phyloP scores from a whole-genome alignment of 2,888 invertebrate species.

The Plutella xylostella region DNA sequence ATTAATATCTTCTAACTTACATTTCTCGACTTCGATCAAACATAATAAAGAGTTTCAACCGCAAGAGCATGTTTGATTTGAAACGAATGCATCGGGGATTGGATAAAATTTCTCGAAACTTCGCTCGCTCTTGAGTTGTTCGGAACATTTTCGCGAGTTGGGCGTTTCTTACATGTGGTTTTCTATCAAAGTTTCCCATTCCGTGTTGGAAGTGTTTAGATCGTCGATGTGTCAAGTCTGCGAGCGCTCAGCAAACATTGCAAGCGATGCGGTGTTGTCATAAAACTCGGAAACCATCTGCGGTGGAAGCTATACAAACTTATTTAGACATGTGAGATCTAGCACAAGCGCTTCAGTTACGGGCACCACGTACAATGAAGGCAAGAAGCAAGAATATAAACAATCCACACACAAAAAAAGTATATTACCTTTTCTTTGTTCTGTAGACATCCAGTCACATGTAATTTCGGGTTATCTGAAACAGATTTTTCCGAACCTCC shows the following conservation, averaged over 20 bases:
- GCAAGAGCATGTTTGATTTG: conserved; percentile 42
- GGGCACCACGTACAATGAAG: too few species aligned
- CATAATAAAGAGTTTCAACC: too few species aligned
- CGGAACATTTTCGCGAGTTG: conserved; percentile 43
- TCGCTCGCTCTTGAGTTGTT: conserved; percentile 22
- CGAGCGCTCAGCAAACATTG: background rate
- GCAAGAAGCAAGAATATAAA: too few species aligned
- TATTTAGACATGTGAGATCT: too few species aligned
- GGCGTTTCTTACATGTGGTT: conserved; percentile 50
- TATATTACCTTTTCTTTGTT: too few species aligned
- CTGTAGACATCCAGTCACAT: too few species aligned
- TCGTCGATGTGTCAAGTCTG: conserved; percentile 14
- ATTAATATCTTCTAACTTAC: background rate
- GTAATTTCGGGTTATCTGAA: too few species aligned
- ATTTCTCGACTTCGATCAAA: too few species aligned
- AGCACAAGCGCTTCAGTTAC: too few species aligned
- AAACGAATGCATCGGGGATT: conserved; percentile 21
- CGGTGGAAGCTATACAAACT: too few species aligned
- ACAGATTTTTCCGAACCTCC: too few species aligned
- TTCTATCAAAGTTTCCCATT: conserved; percentile 61
- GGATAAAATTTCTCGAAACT: conserved; percentile 53
- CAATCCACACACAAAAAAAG: too few species aligned
- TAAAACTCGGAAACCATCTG: background rate
- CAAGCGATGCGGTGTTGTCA: background rate
- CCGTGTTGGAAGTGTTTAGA: conserved; percentile 23